phyloP scores from a whole-genome alignment of 2,888 invertebrate species.

The Chymomyza caudatula region DNA sequence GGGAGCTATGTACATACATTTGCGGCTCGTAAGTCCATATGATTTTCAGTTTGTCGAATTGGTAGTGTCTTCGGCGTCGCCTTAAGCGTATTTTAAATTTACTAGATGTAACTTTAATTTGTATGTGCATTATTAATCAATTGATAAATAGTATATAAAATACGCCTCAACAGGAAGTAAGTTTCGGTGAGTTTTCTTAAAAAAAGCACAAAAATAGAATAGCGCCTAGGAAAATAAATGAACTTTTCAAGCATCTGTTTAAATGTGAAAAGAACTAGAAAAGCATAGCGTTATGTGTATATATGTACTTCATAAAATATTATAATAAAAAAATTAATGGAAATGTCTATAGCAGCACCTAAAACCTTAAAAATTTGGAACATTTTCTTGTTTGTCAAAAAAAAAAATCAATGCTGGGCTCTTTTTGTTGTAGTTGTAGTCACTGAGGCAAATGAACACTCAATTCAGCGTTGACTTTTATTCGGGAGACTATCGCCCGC shows the following conservation, averaged over 20 bases:
- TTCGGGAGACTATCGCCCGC: not conserved
- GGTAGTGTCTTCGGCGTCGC: not conserved
- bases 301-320: no score
- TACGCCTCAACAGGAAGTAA: not conserved
- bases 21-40: conserved; percentile 44
- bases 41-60: conserved; percentile 47
- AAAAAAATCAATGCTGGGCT: conserved; percentile 62
- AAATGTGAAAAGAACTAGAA: no score
- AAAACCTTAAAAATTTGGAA: conserved; percentile 54
- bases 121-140: not conserved
- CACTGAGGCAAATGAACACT: not conserved
- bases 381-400: conserved; percentile 36
- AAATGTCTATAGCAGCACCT: conserved; percentile 26
- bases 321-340: no score
- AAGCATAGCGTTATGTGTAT: not conserved
- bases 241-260: no score
- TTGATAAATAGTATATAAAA: conserved; percentile 2
- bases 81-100: not conserved
- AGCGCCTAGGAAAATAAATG: not conserved
- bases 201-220: not conserved
- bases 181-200: conserved; percentile 34
- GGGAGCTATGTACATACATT: not conserved
- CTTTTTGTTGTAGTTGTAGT: conserved; percentile 26
- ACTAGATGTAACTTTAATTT: not conserved
- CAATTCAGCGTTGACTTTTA: not conserved